phyloP scores from a whole-genome alignment of 2,888 invertebrate species.

The Loripinus fragilis region DNA sequence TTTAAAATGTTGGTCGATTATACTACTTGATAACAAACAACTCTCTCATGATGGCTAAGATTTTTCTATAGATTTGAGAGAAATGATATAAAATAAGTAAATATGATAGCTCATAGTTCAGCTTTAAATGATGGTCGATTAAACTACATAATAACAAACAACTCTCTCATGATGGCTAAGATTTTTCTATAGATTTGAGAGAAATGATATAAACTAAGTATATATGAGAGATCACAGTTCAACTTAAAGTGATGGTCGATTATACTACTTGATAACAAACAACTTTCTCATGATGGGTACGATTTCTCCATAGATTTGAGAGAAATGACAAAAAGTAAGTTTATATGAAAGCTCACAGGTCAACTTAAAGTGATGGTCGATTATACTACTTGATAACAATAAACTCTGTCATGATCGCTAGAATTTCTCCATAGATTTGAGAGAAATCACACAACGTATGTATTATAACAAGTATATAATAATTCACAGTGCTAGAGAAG shows the following conservation, averaged over 20 bases:
- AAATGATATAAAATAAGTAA: constrained; percentile 43
- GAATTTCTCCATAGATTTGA: too few relatives aligned
- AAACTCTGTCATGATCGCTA: too few relatives aligned
- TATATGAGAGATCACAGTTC: too few relatives aligned
- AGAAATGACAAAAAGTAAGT: constrained; percentile 46
- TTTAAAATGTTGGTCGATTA: too few relatives aligned
- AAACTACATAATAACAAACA: constrained; percentile 44
- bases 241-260: constrained; percentile 47
- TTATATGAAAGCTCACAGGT: too few relatives aligned
- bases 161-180: constrained; percentile 49
- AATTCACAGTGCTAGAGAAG: too few relatives aligned
- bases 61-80: constrained; percentile 46
- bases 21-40: constrained; percentile 45
- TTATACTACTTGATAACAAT: too few relatives aligned
- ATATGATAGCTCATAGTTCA: too few relatives aligned
- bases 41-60: constrained; percentile 50
- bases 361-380: too few relatives aligned
- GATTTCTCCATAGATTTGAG: constrained; percentile 46
- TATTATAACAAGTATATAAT: too few relatives aligned
- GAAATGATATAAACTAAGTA: constrained; percentile 45
- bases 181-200: constrained; percentile 46
- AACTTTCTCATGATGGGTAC: constrained; percentile 51
- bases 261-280: constrained; percentile 41
- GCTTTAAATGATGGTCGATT: too few relatives aligned
- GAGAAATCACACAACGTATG: too few relatives aligned